phyloP scores from a whole-genome alignment of 2,888 invertebrate genomes.

The Endomychus coccineus region DNA sequence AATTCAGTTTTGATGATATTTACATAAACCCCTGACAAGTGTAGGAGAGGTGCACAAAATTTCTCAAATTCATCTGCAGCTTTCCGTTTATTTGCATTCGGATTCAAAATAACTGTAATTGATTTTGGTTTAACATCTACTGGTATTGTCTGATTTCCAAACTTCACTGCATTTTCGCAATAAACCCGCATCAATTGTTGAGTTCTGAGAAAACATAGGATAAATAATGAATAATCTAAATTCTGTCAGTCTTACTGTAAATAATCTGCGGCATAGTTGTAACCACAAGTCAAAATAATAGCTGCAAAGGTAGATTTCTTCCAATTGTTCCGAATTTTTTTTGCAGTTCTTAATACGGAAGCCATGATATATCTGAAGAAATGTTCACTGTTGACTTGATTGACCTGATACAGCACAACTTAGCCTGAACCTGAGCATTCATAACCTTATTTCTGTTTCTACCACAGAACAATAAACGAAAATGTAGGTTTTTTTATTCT shows the following conservation, averaged over 20 bases:
- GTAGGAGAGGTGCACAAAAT: constrained; percentile 87
- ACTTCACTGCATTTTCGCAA: constrained; percentile 67
- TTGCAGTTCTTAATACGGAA: constrained; percentile 55
- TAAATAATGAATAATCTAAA: background rate
- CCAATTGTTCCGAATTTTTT: constrained; percentile 75
- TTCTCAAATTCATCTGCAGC: constrained; percentile 69
- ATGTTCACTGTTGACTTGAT: too few relatives aligned
- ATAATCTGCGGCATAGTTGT: constrained; percentile 59
- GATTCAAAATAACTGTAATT: constrained; percentile 84
- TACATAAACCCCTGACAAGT: constrained; percentile 79
- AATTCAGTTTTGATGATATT: constrained; percentile 73
- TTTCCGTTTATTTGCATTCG: constrained; percentile 76
- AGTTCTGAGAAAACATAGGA: constrained; percentile 50
- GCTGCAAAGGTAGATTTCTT: constrained; percentile 75
- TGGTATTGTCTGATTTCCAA: constrained; percentile 59
- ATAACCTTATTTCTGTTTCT: too few relatives aligned
- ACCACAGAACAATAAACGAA: too few relatives aligned
- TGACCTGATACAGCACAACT: too few relatives aligned
- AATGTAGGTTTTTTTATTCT: too few relatives aligned
- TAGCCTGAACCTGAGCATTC: too few relatives aligned
- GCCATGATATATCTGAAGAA: too few relatives aligned
- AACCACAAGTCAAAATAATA: constrained; percentile 61
- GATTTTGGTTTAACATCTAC: constrained; percentile 57
- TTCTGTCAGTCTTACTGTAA: constrained; percentile 54
- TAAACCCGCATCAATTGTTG: constrained; percentile 70